Evolutionary conservation across 2,113 vertebrate species (phyloP).

Genomic region (Plecturocebus donacophilus): DNA sequence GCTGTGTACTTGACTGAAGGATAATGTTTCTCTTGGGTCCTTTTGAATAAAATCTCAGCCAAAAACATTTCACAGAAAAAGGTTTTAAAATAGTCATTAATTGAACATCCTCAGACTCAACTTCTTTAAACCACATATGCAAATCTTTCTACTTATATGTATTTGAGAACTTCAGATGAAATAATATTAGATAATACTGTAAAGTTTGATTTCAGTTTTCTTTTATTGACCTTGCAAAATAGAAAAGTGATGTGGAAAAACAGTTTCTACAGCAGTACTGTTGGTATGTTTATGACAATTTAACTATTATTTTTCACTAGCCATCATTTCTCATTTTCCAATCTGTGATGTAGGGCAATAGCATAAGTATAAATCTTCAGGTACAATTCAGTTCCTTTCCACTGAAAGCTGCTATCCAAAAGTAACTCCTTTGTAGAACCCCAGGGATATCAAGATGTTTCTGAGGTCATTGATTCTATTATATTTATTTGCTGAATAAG

Average conservation of each 20-base stretch:
- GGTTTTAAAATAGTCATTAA: constrained; percentile 23
- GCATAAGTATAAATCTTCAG: neutral
- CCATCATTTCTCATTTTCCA: constrained; percentile 15
- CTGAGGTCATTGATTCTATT: constrained; percentile 46
- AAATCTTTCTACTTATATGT: constrained; percentile 6
- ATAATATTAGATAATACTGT: neutral
- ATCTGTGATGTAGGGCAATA: constrained; percentile 41
- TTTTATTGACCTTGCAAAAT: neutral
- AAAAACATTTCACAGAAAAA: constrained; percentile 30
- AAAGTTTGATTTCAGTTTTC: neutral
- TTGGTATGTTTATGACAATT: neutral
- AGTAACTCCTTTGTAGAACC: neutral
- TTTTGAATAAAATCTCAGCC: constrained; percentile 61
- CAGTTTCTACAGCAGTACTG: neutral
- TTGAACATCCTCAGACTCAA: neutral
- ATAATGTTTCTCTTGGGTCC: constrained; percentile 53
- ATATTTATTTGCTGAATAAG: neutral
- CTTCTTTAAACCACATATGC: constrained; percentile 19
- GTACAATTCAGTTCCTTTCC: constrained; percentile 13
- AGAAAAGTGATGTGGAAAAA: neutral
- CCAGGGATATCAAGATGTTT: neutral
- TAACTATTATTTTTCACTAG: constrained; percentile 52
- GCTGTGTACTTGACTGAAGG: constrained; percentile 55
- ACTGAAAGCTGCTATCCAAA: neutral
- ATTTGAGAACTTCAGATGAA: neutral